A percentile compares a stretch with the other conserved stretches of the same genome.
Conservation (phyloP, 2,797 vertebrate genomes). For the Betta splendens region DNA sequence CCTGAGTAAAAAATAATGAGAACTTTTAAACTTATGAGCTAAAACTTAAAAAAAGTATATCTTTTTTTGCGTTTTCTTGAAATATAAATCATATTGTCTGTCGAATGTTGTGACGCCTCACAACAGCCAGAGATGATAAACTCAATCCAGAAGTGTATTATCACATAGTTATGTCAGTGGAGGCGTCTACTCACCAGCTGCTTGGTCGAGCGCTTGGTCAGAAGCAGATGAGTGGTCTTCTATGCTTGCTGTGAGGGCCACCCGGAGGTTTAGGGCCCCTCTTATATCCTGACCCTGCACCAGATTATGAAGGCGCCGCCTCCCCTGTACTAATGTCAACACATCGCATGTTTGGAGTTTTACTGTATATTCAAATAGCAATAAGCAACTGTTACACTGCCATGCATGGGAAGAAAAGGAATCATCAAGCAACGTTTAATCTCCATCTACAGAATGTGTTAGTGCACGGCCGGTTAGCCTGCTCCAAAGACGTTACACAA, state of each 20-base stretch:
- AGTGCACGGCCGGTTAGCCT: neutral
- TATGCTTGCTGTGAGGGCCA: constrained; percentile 67
- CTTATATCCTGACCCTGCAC: constrained; percentile 72
- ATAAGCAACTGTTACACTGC: no score
- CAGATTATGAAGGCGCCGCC: constrained; percentile 80
- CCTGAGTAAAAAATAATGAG: no score
- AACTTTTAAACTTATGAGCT: no score
- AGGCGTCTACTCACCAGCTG: constrained; percentile 71
- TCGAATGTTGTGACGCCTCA: no score
- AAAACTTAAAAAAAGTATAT: no score
- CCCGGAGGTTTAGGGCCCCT: constrained; percentile 63
- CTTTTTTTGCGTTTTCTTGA: no score
- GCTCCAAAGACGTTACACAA: constrained; percentile 25
- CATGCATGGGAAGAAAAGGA: no score
- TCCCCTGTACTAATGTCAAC: constrained; percentile 55
- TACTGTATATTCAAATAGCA: neutral
- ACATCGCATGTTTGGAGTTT: constrained; percentile 8
- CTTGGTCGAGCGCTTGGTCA: constrained; percentile 53
- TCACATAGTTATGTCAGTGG: neutral
- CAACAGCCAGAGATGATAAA: no score
- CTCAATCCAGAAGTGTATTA: no score
- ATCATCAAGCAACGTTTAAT: no score
- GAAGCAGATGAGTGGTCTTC: constrained; percentile 59
- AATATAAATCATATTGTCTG: no score
- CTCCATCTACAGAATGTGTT: neutral